Conservation (phyloP, 2,888 invertebrate species). For the Apoda limacodes region DNA sequence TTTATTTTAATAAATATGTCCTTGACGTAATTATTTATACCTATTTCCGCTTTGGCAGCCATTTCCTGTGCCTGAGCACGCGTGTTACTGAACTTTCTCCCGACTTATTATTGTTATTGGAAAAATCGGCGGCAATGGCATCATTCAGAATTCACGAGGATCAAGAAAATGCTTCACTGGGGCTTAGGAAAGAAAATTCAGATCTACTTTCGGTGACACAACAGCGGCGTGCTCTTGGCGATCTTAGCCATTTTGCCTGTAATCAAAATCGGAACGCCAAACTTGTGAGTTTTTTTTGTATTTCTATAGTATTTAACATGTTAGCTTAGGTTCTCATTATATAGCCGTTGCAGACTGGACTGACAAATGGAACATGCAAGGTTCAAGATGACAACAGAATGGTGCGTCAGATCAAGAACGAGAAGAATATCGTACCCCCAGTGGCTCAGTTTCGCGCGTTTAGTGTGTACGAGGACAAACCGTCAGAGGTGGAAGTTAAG, state of each 20-base stretch:
- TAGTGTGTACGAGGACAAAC: conserved; percentile 78
- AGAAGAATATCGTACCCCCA: conserved; percentile 66
- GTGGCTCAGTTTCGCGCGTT: conserved; percentile 82
- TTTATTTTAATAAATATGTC: conserved; percentile 38
- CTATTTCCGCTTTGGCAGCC: conserved; percentile 34
- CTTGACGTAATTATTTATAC: conserved; percentile 24
- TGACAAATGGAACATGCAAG: conserved; percentile 58
- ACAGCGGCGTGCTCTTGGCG: conserved; percentile 75
- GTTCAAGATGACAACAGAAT: conserved; percentile 60
- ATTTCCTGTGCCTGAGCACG: conserved; percentile 29
- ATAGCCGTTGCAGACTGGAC: conserved; percentile 37
- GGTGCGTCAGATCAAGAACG: conserved; percentile 57
- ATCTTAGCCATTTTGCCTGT: conserved; percentile 70
- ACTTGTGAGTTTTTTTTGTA: conserved; percentile 52
- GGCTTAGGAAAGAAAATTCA: conserved; percentile 63
- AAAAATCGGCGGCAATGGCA: conserved; percentile 76
- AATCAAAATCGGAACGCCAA: conserved; percentile 63
- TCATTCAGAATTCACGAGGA: conserved; percentile 82
- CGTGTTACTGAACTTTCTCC: conserved; percentile 18
- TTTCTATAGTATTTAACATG: conserved; percentile 7
- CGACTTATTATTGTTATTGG: conserved; percentile 32
- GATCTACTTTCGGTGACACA: conserved; percentile 53
- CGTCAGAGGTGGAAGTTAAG: conserved; percentile 52
- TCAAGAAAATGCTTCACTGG: conserved; percentile 76
- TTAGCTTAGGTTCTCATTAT: conserved; percentile 11